These are phyloP conservation scores for Antigone vipio DNA, from an alignment of 2,113 vertebrate species.

Conservation along the genomic window DNA sequence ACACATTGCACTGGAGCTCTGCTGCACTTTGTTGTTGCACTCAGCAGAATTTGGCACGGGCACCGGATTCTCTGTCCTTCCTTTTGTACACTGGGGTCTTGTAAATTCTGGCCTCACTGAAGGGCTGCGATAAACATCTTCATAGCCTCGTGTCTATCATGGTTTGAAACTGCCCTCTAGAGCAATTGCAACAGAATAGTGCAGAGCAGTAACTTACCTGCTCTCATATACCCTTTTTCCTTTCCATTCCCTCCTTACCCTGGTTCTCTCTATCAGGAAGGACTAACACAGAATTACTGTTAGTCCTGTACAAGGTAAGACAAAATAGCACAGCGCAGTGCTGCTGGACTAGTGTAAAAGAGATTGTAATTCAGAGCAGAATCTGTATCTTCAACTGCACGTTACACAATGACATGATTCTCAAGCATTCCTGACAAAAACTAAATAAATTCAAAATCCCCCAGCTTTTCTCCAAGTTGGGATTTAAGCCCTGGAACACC, in stretches of 20 bases:
- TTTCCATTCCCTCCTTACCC: background rate
- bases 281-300: background rate
- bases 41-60: background rate
- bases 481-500: background rate
- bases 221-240: background rate
- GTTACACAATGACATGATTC: background rate
- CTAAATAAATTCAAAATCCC: background rate
- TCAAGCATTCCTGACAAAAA: background rate
- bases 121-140: background rate
- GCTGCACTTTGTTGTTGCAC: background rate
- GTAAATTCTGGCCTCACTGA: background rate
- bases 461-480: background rate
- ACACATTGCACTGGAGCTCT: rapidly evolving
- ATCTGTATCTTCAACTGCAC: background rate
- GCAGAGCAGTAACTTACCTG: background rate
- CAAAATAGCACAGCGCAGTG: background rate
- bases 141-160: rapidly evolving
- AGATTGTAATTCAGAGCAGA: background rate
- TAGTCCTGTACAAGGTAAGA: background rate
- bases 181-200: background rate
- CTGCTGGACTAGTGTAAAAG: background rate
- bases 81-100: background rate
- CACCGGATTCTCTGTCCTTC: background rate
- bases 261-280: rapidly evolving
- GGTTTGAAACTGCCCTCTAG: background rate